A percentile compares a stretch with the other conserved stretches of the same genome.
Conservation (phyloP, 2,888 invertebrate genomes). For the Agonopterix subpropinquella region DNA sequence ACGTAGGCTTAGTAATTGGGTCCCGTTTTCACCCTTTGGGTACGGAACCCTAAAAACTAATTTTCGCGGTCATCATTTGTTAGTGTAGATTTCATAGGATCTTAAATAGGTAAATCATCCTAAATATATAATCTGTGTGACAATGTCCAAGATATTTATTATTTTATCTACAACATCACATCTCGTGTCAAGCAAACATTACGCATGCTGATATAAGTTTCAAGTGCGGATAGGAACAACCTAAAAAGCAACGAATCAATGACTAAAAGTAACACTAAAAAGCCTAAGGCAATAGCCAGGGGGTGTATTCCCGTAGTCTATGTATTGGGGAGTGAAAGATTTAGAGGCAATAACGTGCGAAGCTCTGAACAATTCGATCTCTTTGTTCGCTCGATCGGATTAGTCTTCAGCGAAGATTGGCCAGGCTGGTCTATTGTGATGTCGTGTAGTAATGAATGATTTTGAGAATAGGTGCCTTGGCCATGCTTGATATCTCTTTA, state of each 20-base stretch:
- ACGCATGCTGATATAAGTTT: too few relatives aligned
- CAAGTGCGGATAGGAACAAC: neutral
- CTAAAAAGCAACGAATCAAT: constrained; percentile 33
- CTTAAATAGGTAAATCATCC: too few relatives aligned
- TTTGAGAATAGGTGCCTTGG: constrained; percentile 3
- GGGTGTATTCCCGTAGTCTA: constrained; percentile 28
- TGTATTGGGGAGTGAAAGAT: constrained; percentile 49
- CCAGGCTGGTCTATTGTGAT: constrained; percentile 22
- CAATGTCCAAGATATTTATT: too few relatives aligned
- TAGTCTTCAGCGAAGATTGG: constrained; percentile 49
- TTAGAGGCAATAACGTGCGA: constrained; percentile 70
- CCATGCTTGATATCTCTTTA: too few relatives aligned
- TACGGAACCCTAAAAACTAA: too few relatives aligned
- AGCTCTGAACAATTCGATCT: constrained; percentile 53
- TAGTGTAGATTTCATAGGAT: too few relatives aligned
- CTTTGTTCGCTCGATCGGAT: constrained; percentile 68
- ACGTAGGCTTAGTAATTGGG: too few relatives aligned
- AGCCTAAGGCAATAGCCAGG: constrained; percentile 49
- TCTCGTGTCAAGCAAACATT: too few relatives aligned
- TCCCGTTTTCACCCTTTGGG: too few relatives aligned
- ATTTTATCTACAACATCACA: too few relatives aligned
- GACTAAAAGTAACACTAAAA: constrained; percentile 52
- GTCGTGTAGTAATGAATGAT: constrained; percentile 11
- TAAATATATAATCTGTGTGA: too few relatives aligned
- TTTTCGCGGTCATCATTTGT: too few relatives aligned